Percentiles rank a stretch among this genome's conserved stretches.
phyloP scores from a whole-genome alignment of 2,797 vertebrate genomes.

The Coranthus polyacanthus region DNA sequence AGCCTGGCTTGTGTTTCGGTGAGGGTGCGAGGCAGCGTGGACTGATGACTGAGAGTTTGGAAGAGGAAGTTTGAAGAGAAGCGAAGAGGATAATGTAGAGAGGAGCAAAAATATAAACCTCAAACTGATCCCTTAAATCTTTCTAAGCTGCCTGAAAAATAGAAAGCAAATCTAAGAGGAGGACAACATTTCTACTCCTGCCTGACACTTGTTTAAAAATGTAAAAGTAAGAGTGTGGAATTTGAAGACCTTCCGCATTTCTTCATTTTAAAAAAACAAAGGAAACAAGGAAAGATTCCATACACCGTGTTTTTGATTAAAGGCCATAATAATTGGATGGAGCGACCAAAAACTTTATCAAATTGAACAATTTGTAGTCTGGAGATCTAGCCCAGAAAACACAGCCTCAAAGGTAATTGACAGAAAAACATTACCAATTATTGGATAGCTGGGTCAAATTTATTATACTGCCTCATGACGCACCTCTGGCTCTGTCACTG shows the following conservation, averaged over 20 bases:
- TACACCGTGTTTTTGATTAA: not conserved
- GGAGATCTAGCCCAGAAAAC: slow-evolving; percentile 42
- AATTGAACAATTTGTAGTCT: slow-evolving; percentile 65
- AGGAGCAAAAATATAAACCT: slow-evolving; percentile 74
- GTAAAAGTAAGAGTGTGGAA: slow-evolving; percentile 6
- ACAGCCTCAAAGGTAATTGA: slow-evolving; percentile 72
- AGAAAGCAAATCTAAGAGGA: slow-evolving; percentile 62
- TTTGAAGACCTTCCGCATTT: slow-evolving; percentile 34
- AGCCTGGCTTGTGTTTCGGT: slow-evolving; percentile 53
- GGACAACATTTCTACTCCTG: slow-evolving; percentile 41
- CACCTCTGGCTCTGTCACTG: slow-evolving; percentile 59
- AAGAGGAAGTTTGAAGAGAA: slow-evolving; percentile 57
- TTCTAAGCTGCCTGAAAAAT: slow-evolving; percentile 73
- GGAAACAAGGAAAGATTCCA: slow-evolving; percentile 3
- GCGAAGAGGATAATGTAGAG: slow-evolving; percentile 69
- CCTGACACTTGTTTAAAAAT: slow-evolving; percentile 55
- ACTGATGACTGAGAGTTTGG: slow-evolving; percentile 44
- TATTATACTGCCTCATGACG: slow-evolving; percentile 68
- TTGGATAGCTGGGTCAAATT: slow-evolving; percentile 76
- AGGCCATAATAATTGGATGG: slow-evolving; percentile 2
- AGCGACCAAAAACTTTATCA: slow-evolving; percentile 20
- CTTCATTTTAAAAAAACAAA: slow-evolving; percentile 36
- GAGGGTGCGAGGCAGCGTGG: slow-evolving; percentile 37
- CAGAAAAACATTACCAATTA: slow-evolving; percentile 73
- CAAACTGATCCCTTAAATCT: slow-evolving; percentile 78